A percentile compares a stretch with the other conserved stretches of the same genome.
Conservation (phyloP, 1,140 invertebrate species). For the Lepidostoma basale region DNA sequence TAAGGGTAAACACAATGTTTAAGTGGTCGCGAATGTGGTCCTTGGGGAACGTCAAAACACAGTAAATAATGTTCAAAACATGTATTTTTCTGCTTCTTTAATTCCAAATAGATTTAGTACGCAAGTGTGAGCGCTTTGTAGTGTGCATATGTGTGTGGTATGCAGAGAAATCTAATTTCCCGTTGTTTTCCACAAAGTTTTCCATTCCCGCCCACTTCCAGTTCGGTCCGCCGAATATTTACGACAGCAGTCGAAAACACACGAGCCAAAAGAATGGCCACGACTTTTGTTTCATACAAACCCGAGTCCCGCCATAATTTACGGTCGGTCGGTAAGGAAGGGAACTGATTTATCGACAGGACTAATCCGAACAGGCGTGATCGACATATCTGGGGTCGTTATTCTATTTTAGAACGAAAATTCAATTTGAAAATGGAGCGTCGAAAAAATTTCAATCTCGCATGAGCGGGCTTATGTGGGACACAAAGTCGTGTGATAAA, state of each 20-base stretch:
- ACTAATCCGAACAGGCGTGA: slow-evolving; percentile 13
- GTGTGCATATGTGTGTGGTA: not conserved
- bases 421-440: not conserved
- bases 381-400: slow-evolving; percentile 7
- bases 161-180: slow-evolving; percentile 18
- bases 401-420: not conserved
- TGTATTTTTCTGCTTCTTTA: too few species aligned
- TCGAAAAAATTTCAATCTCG: not conserved
- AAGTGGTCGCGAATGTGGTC: too few species aligned
- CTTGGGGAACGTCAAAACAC: too few species aligned
- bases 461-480: too few species aligned
- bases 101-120: too few species aligned
- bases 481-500: too few species aligned
- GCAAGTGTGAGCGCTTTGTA: too few species aligned
- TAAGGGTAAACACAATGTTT: too few species aligned
- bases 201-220: not conserved
- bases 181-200: not conserved
- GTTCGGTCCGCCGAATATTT: slow-evolving; percentile 10
- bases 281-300: slow-evolving; percentile 22
- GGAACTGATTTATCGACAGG: slow-evolving; percentile 21
- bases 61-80: too few species aligned
- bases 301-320: slow-evolving; percentile 4
- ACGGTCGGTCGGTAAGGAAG: slow-evolving; percentile 19
- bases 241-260: slow-evolving; percentile 22
- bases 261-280: slow-evolving; percentile 22